Evolutionary conservation across 2,888 invertebrate species (phyloP), one percentile per base, ranked within the genome.

Genomic region (Microlaimidae sp.): DNA sequence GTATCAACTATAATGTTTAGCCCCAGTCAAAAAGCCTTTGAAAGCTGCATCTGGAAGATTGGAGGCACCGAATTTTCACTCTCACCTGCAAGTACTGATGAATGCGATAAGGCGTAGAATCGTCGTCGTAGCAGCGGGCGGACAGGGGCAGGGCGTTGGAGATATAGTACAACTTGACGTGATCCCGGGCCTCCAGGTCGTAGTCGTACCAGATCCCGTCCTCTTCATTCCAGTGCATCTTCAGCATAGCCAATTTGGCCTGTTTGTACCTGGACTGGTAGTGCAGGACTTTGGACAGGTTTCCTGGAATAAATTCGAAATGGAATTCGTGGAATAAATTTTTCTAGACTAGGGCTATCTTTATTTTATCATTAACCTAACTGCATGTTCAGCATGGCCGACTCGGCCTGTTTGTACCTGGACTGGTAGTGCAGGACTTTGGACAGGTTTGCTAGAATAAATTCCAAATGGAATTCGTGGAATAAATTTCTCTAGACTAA

Each of bases 211-310:
- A 86, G 49, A 80, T 76, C 0, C 84, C 84, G 50, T 79, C 80
- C 26, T 79, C 76, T 43, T 81, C 78, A 64, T 83, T 77, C 83
- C 85, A 88, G 13, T 85, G 72, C 1, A 85, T 77, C 3, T 77
- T 76, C 23, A 79, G 76, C 38, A 87, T 82, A 1, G 79, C 78
- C 32, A 47, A 27, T 53, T 67, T 69, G 41, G 65, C 64, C 56
- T 64, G 63, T 45, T 61, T 57, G 53, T 68, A 69, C 21, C 63
- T 54, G 28, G 60, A 51, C 28, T 63, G 59, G 52, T 65, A 68
- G n/a, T 59, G 56, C 32, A 58, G 54, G 25, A 60, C 61, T 45
- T 64, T 66, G 26, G 59, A 58, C 51, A 62, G 58, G 43, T 68
- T 62, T 3, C 67, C 67, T 61, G 42, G 42, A 55, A 52, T 10